phyloP scores from a whole-genome alignment of 2,113 vertebrate species.

The Brienomyrus brachyistius region DNA sequence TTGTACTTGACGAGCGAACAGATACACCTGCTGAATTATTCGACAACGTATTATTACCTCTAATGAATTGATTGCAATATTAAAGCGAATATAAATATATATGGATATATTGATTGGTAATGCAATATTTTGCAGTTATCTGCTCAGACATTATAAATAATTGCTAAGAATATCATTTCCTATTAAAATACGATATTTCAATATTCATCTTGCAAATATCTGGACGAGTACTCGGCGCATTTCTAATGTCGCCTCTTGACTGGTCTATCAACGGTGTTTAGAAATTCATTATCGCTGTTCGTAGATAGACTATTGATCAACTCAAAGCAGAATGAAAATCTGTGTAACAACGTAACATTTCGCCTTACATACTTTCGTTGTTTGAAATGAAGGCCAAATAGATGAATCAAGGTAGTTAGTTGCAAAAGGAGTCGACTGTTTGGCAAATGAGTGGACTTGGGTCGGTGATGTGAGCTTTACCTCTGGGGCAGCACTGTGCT shows the following conservation, averaged over 20 bases:
- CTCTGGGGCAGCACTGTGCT: constrained; percentile 32
- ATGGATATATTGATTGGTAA: not conserved
- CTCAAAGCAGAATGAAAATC: not conserved
- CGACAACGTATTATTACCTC: not conserved
- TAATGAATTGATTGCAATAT: not conserved
- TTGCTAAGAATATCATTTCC: not conserved
- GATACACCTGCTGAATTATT: not conserved
- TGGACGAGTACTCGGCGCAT: not conserved
- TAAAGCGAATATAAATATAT: not conserved
- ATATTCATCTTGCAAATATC: not conserved
- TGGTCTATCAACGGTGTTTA: not conserved
- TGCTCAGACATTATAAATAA: not conserved
- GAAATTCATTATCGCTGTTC: not conserved
- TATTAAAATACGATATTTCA: not conserved
- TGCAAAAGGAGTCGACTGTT: not conserved
- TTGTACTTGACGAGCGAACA: not conserved
- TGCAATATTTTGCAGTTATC: not conserved
- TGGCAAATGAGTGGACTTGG: not conserved
- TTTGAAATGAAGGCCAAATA: not conserved
- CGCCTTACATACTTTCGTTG: not conserved
- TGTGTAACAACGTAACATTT: not conserved
- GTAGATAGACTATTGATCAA: not conserved
- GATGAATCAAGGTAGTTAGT: not conserved
- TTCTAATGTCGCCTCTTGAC: not conserved
- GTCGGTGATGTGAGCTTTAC: constrained; percentile 12